Base-by-base conservation (phyloP, 2,888 invertebrate genomes). In the Parasteatoda lunata region DNA sequence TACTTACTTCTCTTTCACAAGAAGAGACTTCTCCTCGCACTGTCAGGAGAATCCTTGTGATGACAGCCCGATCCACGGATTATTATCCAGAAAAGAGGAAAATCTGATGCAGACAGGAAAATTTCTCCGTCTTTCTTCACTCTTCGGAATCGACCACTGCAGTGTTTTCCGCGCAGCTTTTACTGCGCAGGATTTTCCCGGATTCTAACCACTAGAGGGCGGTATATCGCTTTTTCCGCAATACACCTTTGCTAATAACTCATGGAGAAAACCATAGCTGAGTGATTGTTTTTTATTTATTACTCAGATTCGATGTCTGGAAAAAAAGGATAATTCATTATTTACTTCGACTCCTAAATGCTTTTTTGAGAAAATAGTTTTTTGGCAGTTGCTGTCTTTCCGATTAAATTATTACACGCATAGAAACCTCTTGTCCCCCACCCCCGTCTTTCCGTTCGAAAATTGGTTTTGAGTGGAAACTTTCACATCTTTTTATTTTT, bases 111-210 rank as follows among this genome's bases (percentile, higher is more conserved):
- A 30, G 72, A 30, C 77, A 77, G 68, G 54, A 30, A 66, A 78
- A 54, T 64, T 80, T 80, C 51, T 75, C 73, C 79, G 13, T 65
- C 68, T 76, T 75, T 69, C 79, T 75, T 49, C 76, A 15, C 65
- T 85, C 65, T 75, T 79, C 68, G 75, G 79, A 85, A 79, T 75
- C 85, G 75, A 80, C 85, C 79, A 85, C 85, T 85, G 85, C 85
- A 85, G 85, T 85, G 84, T 66, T 76, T 75, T 48, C 49, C 79
- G 84, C 85, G 85, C 85, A 80, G 15, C 6, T 51, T 15, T 15
- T 13, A 30, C 65, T 45, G 79, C 85, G 85, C 79, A 79, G 70
- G 59, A 65, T 30, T 69, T 79, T 76, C 47, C 15, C 30, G 49
- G 48, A 52, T 77, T 73, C 68, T 30, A 49, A 66, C 76, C 85